A percentile compares a stretch with the other conserved stretches of the same genome.
phyloP scores from a whole-genome alignment of 1,140 invertebrate genomes.

The Episyrphus balteatus region DNA sequence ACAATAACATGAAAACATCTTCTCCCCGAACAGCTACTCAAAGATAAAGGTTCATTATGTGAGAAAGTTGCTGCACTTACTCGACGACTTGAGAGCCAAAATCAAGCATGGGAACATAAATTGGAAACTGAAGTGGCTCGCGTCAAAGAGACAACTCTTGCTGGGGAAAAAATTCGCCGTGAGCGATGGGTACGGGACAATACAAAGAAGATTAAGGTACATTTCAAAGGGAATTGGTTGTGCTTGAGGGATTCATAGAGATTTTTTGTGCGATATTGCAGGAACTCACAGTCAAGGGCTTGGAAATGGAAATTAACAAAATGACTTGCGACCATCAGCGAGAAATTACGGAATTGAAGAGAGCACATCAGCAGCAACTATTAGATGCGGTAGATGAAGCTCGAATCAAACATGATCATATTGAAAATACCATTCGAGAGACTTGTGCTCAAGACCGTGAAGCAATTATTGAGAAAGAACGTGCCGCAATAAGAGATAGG shows the following conservation, averaged over 20 bases:
- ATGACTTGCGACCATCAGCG: constrained; percentile 52
- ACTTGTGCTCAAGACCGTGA: constrained; percentile 40
- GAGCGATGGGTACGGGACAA: constrained; percentile 58
- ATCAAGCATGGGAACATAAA: constrained; percentile 46
- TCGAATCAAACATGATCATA: constrained; percentile 38
- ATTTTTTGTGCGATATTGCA: constrained; percentile 13
- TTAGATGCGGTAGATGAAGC: constrained; percentile 32
- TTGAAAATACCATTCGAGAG: constrained; percentile 39
- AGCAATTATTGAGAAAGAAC: constrained; percentile 41
- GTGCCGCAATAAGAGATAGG: constrained; percentile 38
- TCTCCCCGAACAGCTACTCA: constrained; percentile 38
- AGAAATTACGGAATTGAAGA: constrained; percentile 46
- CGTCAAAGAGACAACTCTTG: constrained; percentile 50
- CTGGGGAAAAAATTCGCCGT: constrained; percentile 51
- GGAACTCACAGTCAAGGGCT: constrained; percentile 60
- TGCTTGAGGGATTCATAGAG: too few species aligned
- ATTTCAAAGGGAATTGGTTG: too few species aligned
- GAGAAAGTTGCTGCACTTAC: constrained; percentile 52
- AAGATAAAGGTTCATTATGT: constrained; percentile 52
- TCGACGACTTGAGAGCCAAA: constrained; percentile 40
- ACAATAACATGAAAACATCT: not conserved
- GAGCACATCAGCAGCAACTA: constrained; percentile 45
- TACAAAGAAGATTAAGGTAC: constrained; percentile 58
- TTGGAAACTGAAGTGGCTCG: constrained; percentile 52
- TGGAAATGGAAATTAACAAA: constrained; percentile 57